These are phyloP conservation scores for Tachina lurida DNA, from an alignment of 2,888 invertebrate species.

Conservation along the genomic window DNA sequence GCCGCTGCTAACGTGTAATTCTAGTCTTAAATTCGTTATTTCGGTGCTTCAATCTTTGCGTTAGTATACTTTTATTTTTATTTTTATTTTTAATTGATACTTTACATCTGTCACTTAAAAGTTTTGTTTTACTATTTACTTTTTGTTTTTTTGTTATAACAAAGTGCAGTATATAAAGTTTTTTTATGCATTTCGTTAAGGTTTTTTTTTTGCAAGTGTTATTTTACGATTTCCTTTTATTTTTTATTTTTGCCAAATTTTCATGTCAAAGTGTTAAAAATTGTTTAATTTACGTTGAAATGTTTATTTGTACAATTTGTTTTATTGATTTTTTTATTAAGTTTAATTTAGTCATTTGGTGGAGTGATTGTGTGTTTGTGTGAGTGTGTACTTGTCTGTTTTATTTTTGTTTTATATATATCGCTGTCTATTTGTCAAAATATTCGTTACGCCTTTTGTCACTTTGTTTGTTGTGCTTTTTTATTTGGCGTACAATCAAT, in stretches of 20 bases:
- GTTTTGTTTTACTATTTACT: conserved; percentile 1
- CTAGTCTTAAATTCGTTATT: conserved; percentile 4
- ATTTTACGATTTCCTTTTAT: conserved; percentile 8
- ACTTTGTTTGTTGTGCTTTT: conserved; percentile 40
- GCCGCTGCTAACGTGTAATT: background rate
- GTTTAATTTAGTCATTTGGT: conserved; percentile 62
- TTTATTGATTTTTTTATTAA: conserved; percentile 75
- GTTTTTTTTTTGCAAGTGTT: conserved; percentile 14
- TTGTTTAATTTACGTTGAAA: conserved; percentile 74
- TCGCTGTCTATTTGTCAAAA: conserved; percentile 72
- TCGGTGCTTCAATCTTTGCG: background rate
- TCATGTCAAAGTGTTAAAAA: conserved; percentile 73
- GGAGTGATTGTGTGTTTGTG: conserved; percentile 26
- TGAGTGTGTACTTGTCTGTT: conserved; percentile 57
- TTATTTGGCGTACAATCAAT: conserved; percentile 63
- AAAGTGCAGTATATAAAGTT: conserved; percentile 63
- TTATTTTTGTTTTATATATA: conserved; percentile 53
- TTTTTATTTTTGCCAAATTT: conserved; percentile 72
- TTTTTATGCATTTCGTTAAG: conserved; percentile 50
- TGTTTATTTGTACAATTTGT: conserved; percentile 72
- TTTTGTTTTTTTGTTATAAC: conserved; percentile 46
- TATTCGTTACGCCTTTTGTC: conserved; percentile 72
- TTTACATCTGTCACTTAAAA: conserved; percentile 75
- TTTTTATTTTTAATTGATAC: conserved; percentile 77
- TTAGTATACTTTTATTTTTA: conserved; percentile 35